These are phyloP conservation scores for Notoglanidium macrostoma DNA, from an alignment of 2,797 vertebrate genomes.

Conservation along the genomic window DNA sequence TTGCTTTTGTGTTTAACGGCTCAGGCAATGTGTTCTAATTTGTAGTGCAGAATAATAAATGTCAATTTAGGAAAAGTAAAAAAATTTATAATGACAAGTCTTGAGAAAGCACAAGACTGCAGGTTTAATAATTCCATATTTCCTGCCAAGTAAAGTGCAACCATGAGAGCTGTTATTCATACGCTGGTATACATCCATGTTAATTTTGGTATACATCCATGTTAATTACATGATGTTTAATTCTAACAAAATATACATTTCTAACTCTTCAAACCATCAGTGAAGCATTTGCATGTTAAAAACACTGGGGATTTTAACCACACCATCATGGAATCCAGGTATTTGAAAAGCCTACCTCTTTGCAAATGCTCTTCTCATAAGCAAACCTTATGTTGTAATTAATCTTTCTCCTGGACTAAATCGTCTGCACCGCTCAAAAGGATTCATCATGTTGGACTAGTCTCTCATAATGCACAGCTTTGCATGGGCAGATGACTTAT, in stretches of 20 bases:
- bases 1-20: neutral
- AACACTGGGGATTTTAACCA: slow-evolving; percentile 55
- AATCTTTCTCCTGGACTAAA: slow-evolving; percentile 32
- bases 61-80: neutral
- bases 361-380: slow-evolving; percentile 58
- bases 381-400: slow-evolving; percentile 18
- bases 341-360: slow-evolving; percentile 63
- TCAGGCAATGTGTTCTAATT: neutral
- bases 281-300: slow-evolving; percentile 71
- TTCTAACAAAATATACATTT: slow-evolving; percentile 10
- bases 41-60: neutral
- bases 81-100: neutral
- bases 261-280: neutral
- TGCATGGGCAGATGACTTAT: slow-evolving; percentile 69
- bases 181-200: neutral
- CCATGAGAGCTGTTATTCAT: neutral
- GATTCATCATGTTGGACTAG: slow-evolving; percentile 32
- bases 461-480: slow-evolving; percentile 57
- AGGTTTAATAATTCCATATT: neutral
- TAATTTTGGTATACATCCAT: neutral
- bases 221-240: slow-evolving; percentile 19
- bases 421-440: slow-evolving; percentile 24
- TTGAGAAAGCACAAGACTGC: neutral
- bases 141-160: neutral
- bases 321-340: slow-evolving; percentile 27